phyloP scores from a whole-genome alignment of 1,140 invertebrate species.

The Drosophila novamexicana region DNA sequence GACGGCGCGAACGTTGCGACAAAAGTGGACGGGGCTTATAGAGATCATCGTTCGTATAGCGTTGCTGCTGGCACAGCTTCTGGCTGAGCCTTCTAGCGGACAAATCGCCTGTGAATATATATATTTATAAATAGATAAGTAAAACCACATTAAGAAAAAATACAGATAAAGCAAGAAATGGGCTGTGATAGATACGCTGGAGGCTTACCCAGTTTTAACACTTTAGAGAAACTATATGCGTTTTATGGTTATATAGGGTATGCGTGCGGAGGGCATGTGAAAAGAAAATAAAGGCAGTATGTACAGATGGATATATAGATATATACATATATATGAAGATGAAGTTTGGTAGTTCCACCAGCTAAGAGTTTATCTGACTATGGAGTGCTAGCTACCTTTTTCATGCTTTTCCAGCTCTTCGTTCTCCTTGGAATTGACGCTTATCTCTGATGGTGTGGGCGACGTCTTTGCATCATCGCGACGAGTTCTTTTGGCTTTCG shows the following conservation, averaged over 20 bases:
- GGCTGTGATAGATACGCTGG: neutral
- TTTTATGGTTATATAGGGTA: constrained; percentile 14
- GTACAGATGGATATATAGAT: constrained; percentile 2
- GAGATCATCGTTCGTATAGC: constrained; percentile 88
- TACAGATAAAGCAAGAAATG: neutral
- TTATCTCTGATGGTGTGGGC: constrained; percentile 72
- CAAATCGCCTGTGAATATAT: constrained; percentile 38
- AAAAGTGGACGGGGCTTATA: constrained; percentile 88
- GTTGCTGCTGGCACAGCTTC: constrained; percentile 85
- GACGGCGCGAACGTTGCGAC: constrained; percentile 76
- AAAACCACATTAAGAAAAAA: neutral
- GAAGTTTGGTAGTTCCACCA: neutral
- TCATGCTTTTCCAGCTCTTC: constrained; percentile 71
- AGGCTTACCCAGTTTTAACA: constrained; percentile 15
- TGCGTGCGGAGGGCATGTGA: constrained; percentile 59
- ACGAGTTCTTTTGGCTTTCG: constrained; percentile 41
- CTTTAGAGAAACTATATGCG: constrained; percentile 17
- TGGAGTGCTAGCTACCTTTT: constrained; percentile 50
- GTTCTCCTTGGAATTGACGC: constrained; percentile 80
- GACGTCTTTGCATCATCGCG: constrained; percentile 54
- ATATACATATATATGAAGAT: constrained; percentile 2
- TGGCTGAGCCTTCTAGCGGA: constrained; percentile 51
- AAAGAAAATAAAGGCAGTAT: constrained; percentile 49
- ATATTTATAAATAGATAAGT: neutral
- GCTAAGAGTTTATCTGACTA: neutral